These are phyloP conservation scores for Hypolimnas misippus DNA, from an alignment of 2,888 invertebrate genomes.

Conservation along the genomic window DNA sequence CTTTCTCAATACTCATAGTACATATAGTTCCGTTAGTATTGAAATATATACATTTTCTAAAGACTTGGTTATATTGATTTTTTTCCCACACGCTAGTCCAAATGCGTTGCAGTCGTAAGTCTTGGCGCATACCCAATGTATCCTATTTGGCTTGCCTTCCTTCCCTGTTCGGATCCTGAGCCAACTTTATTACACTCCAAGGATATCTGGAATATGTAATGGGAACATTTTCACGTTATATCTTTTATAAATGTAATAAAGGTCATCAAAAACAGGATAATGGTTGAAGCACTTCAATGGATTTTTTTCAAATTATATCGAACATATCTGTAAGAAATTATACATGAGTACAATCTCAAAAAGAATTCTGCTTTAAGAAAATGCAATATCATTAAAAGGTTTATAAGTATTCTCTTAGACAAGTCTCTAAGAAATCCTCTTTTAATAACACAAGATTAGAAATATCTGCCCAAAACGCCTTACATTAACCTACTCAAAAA, in stretches of 20 bases:
- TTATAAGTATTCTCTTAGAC: neutral
- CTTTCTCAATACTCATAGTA: slow-evolving; percentile 33
- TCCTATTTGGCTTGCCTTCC: slow-evolving; percentile 33
- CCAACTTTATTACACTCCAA: slow-evolving; percentile 35
- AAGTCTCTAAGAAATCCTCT: neutral
- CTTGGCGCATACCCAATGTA: slow-evolving; percentile 34
- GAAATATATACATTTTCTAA: neutral
- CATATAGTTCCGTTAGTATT: slow-evolving; percentile 5
- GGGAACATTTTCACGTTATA: no score
- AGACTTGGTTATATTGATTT: slow-evolving; percentile 23
- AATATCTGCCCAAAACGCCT: no score
- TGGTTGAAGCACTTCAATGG: neutral
- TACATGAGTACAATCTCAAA: no score
- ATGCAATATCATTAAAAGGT: no score
- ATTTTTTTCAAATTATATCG: no score
- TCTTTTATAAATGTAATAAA: neutral
- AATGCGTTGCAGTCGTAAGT: slow-evolving; percentile 20
- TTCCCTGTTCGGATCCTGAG: slow-evolving; percentile 27
- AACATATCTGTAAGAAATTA: no score
- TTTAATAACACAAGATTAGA: no score
- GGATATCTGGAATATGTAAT: slow-evolving; percentile 11
- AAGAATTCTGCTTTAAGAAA: no score
- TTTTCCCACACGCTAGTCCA: slow-evolving; percentile 17
- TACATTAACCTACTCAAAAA: no score
- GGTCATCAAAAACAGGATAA: neutral